These are phyloP conservation scores for Machaerirhynchus nigripectus DNA, from an alignment of 2,113 vertebrate genomes.

Conservation along the genomic window DNA sequence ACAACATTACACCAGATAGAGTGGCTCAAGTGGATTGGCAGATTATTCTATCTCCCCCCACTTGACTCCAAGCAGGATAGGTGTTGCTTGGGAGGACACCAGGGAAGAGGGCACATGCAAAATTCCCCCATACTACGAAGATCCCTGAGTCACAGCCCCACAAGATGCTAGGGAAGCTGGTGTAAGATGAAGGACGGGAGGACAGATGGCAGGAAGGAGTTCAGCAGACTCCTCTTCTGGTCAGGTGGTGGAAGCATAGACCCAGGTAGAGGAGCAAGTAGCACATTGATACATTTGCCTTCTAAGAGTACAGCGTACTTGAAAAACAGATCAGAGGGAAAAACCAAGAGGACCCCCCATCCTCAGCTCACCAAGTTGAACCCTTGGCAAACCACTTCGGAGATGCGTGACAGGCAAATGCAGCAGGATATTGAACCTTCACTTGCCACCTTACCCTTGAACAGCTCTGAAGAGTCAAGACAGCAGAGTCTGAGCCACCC, in stretches of 20 bases:
- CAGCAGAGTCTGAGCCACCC: not conserved
- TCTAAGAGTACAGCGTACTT: not conserved
- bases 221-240: not conserved
- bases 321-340: not conserved
- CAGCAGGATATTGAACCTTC: not conserved
- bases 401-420: not conserved
- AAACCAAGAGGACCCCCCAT: not conserved
- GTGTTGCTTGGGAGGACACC: not conserved
- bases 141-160: not conserved
- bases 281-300: not conserved
- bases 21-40: not conserved
- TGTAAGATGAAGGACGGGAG: not conserved
- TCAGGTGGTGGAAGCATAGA: not conserved
- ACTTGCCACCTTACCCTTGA: not conserved
- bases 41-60: not conserved
- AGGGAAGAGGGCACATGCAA: not conserved
- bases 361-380: not conserved
- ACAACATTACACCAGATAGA: not conserved
- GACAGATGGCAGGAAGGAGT: not conserved
- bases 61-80: not conserved
- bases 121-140: not conserved
- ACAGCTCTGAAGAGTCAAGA: not conserved
- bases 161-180: too few species aligned
- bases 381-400: not conserved
- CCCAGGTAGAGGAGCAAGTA: not conserved